A percentile compares a stretch with the other conserved stretches of the same genome.
Conservation (phyloP, 2,113 vertebrate genomes). For the Cryptotis parvus region DNA sequence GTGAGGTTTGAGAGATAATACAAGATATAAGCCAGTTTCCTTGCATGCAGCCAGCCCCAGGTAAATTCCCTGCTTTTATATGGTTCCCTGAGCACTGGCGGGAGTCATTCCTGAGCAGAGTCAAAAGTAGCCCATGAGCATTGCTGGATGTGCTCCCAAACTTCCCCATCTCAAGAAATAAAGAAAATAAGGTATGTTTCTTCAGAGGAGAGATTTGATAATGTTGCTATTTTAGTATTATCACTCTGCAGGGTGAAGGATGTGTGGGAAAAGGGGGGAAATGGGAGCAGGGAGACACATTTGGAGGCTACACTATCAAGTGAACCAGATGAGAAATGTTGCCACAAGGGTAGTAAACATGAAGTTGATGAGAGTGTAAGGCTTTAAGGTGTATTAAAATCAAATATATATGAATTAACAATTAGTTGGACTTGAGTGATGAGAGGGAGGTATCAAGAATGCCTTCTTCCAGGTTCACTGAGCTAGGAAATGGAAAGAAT, state of each 20-base stretch:
- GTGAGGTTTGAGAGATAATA: too few relatives aligned
- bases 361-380: too few relatives aligned
- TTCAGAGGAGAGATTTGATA: neutral
- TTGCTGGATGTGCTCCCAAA: too few relatives aligned
- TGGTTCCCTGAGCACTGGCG: too few relatives aligned
- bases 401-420: conserved; percentile 36
- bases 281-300: neutral
- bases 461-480: neutral
- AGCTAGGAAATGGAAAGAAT: neutral
- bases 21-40: too few relatives aligned
- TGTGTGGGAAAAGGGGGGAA: neutral
- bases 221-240: conserved; percentile 21
- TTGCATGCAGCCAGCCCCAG: too few relatives aligned
- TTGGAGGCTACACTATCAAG: neutral
- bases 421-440: neutral
- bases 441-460: neutral
- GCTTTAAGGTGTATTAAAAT: neutral
- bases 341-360: too few relatives aligned
- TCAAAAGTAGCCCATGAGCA: too few relatives aligned
- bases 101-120: too few relatives aligned
- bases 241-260: neutral
- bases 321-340: conserved; percentile 9
- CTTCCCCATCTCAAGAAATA: too few relatives aligned
- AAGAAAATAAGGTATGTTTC: neutral
- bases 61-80: too few relatives aligned